Conservation (phyloP, 2,113 vertebrate genomes). For the Aphelocoma coerulescens region DNA sequence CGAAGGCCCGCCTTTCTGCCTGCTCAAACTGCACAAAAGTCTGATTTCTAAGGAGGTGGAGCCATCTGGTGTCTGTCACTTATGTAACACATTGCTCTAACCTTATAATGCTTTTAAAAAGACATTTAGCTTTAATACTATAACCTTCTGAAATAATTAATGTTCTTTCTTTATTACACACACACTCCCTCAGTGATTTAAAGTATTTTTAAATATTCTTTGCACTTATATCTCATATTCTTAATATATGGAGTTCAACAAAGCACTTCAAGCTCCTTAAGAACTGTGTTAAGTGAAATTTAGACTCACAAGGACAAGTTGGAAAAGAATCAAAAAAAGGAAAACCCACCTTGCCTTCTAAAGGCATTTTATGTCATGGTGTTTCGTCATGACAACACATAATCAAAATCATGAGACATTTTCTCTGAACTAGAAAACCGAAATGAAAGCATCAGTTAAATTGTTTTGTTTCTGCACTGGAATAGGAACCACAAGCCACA, state of each 20-base stretch:
- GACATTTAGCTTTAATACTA: background rate
- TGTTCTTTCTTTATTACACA: background rate
- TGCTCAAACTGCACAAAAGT: background rate
- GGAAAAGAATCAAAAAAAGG: background rate
- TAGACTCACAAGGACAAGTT: background rate
- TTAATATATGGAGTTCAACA: background rate
- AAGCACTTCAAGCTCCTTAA: background rate
- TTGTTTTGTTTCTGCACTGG: background rate
- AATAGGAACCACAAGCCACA: background rate
- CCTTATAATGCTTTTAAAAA: background rate
- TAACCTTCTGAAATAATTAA: background rate
- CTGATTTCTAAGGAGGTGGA: constrained; percentile 43
- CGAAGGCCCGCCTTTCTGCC: background rate
- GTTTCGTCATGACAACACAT: background rate
- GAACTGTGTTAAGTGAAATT: background rate
- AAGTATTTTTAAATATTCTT: background rate
- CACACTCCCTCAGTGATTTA: accelerated
- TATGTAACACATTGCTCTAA: background rate
- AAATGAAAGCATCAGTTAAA: background rate
- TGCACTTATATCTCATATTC: background rate
- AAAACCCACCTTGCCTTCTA: background rate
- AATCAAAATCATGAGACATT: background rate
- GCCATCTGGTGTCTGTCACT: constrained; percentile 51
- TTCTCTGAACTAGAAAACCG: background rate
- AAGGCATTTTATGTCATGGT: background rate